Percentiles rank a stretch among this genome's conserved stretches.
Evolutionary conservation across 2,888 invertebrate genomes (phyloP).

Genomic region (Polyommatus icarus): DNA sequence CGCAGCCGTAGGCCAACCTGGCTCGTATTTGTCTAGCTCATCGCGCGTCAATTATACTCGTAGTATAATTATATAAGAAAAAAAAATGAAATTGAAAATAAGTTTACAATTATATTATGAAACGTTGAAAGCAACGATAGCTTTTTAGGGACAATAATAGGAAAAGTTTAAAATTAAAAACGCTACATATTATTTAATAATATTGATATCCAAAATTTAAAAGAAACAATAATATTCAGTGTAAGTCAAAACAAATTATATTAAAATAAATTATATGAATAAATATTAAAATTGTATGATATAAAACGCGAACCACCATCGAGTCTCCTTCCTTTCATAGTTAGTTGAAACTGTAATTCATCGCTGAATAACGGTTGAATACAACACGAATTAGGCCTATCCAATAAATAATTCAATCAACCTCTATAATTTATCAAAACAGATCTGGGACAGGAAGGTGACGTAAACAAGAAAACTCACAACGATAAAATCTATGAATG

Average conservation of each 20-base stretch:
- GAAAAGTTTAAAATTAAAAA: no score
- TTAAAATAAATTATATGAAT: no score
- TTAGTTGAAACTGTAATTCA: background rate
- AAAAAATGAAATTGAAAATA: background rate
- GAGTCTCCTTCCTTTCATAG: background rate
- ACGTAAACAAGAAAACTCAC: slow-evolving; percentile 28
- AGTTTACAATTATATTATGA: background rate
- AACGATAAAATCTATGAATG: slow-evolving; percentile 33
- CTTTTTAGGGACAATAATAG: no score
- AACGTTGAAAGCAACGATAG: no score
- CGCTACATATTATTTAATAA: no score
- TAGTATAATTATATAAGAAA: no score
- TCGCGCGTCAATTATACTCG: no score
- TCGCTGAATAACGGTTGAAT: background rate
- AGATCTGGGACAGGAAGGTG: slow-evolving; percentile 28
- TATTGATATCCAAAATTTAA: no score
- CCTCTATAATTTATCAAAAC: slow-evolving; percentile 3
- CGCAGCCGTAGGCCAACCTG: no score
- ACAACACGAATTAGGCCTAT: background rate
- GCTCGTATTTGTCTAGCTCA: no score
- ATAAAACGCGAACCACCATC: background rate
- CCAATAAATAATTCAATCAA: background rate
- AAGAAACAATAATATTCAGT: no score
- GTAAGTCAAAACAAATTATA: no score
- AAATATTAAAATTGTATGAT: background rate